Evolutionary conservation across 2,113 vertebrate species (phyloP).

Genomic region (Microcebus tavaratra): DNA sequence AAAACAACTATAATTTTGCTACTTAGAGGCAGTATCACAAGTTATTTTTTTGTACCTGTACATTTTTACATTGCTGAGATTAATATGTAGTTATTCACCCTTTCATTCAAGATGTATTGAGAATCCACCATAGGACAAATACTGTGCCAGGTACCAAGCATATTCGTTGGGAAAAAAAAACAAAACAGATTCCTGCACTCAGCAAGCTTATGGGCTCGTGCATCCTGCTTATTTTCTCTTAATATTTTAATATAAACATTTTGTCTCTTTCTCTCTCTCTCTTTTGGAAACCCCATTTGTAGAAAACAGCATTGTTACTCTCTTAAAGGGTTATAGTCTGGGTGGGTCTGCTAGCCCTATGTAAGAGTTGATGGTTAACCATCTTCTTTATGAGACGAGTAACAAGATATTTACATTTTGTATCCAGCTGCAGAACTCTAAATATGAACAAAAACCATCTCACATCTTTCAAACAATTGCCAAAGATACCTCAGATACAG

Average conservation of each 20-base stretch:
- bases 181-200: background rate
- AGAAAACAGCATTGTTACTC: background rate
- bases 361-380: background rate
- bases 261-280: background rate
- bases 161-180: background rate
- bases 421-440: conserved; percentile 92
- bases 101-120: background rate
- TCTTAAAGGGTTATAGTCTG: background rate
- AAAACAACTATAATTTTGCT: background rate
- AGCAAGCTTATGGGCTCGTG: background rate
- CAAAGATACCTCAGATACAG: conserved; percentile 93
- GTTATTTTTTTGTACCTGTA: background rate
- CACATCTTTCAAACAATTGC: conserved; percentile 93
- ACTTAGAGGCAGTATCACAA: background rate
- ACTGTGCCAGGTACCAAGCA: background rate
- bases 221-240: background rate
- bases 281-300: background rate
- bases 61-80: background rate
- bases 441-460: conserved; percentile 94
- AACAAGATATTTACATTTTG: conserved; percentile 57
- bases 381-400: background rate
- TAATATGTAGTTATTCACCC: background rate
- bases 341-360: background rate
- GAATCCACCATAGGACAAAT: background rate
- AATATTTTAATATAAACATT: background rate